Evolutionary conservation across 2,888 invertebrate species (phyloP).

Genomic region (Oconnorella tubifera): DNA sequence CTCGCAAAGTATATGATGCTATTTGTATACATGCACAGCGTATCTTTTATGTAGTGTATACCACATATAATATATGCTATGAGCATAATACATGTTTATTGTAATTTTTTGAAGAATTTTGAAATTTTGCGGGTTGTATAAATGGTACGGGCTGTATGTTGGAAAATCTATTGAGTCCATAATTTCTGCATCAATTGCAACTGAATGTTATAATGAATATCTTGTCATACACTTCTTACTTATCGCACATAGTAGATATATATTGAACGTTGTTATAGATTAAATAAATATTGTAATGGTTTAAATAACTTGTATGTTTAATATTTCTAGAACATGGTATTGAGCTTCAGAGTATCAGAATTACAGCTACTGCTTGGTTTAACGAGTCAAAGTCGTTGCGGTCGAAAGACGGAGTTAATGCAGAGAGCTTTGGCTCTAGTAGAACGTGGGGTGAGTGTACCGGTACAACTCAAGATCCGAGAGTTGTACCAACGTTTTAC

Average conservation of each 20-base stretch:
- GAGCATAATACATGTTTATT: too few species aligned
- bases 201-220: neutral
- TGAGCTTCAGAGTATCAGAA: conserved; percentile 77
- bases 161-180: too few species aligned
- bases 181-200: too few species aligned
- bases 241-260: too few species aligned
- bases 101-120: too few species aligned
- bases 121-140: too few species aligned
- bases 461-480: conserved; percentile 24
- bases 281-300: neutral
- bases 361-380: conserved; percentile 77
- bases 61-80: too few species aligned
- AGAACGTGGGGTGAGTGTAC: conserved; percentile 20
- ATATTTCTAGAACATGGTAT: conserved; percentile 61
- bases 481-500: conserved; percentile 24
- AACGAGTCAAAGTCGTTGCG: conserved; percentile 74
- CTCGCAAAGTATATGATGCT: too few species aligned
- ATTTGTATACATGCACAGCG: too few species aligned
- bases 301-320: neutral
- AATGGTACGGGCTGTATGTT: too few species aligned
- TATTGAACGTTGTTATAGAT: too few species aligned
- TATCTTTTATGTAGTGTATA: too few species aligned
- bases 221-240: neutral
- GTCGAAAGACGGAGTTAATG: conserved; percentile 76
- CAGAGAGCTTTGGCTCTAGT: conserved; percentile 68